Base-by-base conservation (phyloP, 2,113 vertebrate species). In the Ptilorrhoa leucosticta region DNA sequence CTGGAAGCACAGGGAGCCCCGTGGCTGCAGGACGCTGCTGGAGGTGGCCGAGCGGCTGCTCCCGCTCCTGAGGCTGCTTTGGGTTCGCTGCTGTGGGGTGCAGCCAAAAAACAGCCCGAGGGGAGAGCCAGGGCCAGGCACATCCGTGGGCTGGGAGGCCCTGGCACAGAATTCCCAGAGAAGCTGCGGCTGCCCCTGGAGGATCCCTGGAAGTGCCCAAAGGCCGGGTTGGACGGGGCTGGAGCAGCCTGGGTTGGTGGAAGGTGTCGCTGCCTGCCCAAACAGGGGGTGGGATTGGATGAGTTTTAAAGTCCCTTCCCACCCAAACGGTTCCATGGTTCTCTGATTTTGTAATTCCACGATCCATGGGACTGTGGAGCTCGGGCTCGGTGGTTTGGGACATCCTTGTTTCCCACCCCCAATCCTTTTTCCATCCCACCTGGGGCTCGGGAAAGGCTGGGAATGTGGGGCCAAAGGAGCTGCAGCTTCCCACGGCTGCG, bases 331-430 rank as follows among this genome's bases (percentile, higher is more conserved):
- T 27, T 14, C 68, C 37, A 0, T 3, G 30, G 4, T 26, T 39
- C 35, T 24, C 8, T 18, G 35, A 33, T 9, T 10, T 53, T 0
- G 0, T 12, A 16, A 21, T 24, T 79, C 50, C 16, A 0, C 2
- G 51, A 23, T 44, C 44, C 10, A 0, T 11, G 40, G 70, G 61
- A 57, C 40, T 45, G 48, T 45, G 75, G 23, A 51, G 54, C 68
- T 68, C 19, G 5, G 70, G 15, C 30, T 39, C 2, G 28, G 28
- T 81, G 78, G 14, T 9, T 54, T 1, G 0, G n/a, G 15, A 20
- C 45, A 24, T 15, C 54, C 65, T 2, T 51, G 31, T 30, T 54
- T 47, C 82, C 27, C 73, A 64, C 15, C 42, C 15, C 4, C 3
- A 2, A 2, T 35, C 44, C 35, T 30, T 40, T 42, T 42, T 31